Evolutionary conservation across 1,140 invertebrate species (phyloP), one percentile per base, ranked within the genome.

Genomic region (Halyomorpha halys): DNA sequence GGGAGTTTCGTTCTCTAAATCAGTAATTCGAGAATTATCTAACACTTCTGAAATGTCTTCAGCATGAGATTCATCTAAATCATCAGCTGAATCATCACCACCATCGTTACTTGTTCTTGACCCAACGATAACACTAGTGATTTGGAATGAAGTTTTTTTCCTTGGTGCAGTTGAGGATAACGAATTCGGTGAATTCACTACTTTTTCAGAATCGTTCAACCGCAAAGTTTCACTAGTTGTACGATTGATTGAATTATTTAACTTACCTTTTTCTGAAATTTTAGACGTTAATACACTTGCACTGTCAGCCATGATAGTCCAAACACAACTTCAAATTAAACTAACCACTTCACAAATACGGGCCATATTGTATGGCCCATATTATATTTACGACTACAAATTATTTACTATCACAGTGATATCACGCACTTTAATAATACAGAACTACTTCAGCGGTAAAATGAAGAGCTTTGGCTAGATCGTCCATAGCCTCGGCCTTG

Each of bases 41-140:
- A 77, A 68, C 9, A 73, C 73, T 69, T 80, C 79, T 8, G 82
- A 84, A 72, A 81, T 83, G 75, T 94, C 90, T 69, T 86, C 83
- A 65, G 90, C 91, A 75, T 93, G 90, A 76, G 89, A 91, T 80
- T 94, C 90, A 76, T 94, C 91, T 73, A 94, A 79, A 81, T 94
- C 91, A 76, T 94, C 91, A 68, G 90, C 89, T 56, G 90, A 93
- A 76, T 95, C 92, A 66, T 91, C 90, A 71, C 90, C 92, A 66
- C 86, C 85, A 76, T 94, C 91, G 73, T 86, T 86, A 77, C 84
- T 88, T 73, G 84, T 81, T 63, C 85, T 82, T 70, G 84, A 85
- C 69, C 85, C 86, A 68, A 89, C 84, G 66, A 87, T 91, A 65
- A 93, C 85, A 73, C 87, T 89, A 13, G 91, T 95, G 72, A 95